Evolutionary conservation across 2,113 vertebrate genomes (phyloP).

Genomic region (Forbesichthys papilliferus): DNA sequence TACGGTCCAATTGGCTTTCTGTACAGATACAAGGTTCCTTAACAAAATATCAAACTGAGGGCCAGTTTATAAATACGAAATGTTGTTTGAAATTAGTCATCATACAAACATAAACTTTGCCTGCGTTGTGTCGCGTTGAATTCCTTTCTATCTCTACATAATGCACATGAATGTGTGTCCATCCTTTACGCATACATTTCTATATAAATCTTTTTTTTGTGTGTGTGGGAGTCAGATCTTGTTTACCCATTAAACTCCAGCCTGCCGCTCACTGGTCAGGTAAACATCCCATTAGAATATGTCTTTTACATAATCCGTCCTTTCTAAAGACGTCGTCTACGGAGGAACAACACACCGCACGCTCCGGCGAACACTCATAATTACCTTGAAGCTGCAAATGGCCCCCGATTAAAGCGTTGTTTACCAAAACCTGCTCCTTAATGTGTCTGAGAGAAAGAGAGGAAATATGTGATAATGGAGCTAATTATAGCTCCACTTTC

Average conservation of each 20-base stretch:
- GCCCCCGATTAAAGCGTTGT: constrained; percentile 1
- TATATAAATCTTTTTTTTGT: background rate
- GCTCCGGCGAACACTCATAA: constrained; percentile 10
- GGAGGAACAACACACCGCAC: background rate
- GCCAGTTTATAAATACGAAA: too few species aligned
- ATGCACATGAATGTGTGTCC: too few species aligned
- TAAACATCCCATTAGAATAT: background rate
- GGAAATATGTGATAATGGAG: background rate
- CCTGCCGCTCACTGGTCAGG: background rate
- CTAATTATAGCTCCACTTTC: background rate
- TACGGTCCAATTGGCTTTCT: too few species aligned
- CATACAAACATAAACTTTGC: too few species aligned
- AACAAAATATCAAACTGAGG: too few species aligned
- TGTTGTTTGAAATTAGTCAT: too few species aligned
- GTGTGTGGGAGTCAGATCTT: background rate
- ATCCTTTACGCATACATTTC: too few species aligned
- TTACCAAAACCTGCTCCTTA: background rate
- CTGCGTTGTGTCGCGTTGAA: too few species aligned
- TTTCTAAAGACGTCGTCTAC: background rate
- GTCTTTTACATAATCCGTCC: background rate
- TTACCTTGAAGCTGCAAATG: constrained; percentile 4
- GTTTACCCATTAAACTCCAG: too few species aligned
- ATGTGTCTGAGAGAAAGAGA: background rate
- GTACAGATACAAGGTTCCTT: too few species aligned
- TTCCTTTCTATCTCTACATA: too few species aligned